Conservation (phyloP, 2,888 invertebrate genomes). For the Acronicta aceris region DNA sequence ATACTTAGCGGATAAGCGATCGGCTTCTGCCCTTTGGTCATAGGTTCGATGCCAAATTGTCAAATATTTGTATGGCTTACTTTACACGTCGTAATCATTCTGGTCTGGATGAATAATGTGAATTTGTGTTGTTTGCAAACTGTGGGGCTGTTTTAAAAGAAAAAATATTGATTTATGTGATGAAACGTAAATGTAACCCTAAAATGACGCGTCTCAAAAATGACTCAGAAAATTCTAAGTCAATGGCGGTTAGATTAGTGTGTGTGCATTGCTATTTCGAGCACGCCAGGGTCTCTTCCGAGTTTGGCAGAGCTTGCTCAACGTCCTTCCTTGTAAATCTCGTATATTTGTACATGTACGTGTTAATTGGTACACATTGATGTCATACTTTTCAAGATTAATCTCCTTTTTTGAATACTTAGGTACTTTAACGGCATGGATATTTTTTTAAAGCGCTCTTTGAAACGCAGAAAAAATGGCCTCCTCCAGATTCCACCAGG, state of each 20-base stretch:
- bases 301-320: constrained; percentile 52
- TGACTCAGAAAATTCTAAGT: constrained; percentile 28
- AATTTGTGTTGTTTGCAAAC: too few relatives aligned
- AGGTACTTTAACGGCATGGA: not conserved
- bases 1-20: too few relatives aligned
- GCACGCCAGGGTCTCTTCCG: constrained; percentile 68
- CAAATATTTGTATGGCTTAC: too few relatives aligned
- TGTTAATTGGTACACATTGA: constrained; percentile 54
- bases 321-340: constrained; percentile 52
- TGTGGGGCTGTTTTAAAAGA: not conserved
- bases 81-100: too few relatives aligned
- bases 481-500: too few relatives aligned
- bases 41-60: too few relatives aligned
- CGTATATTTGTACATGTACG: constrained; percentile 42
- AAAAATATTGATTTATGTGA: not conserved
- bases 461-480: too few relatives aligned
- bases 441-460: too few relatives aligned
- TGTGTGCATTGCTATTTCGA: constrained; percentile 60
- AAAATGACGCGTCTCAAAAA: constrained; percentile 16
- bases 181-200: constrained; percentile 1
- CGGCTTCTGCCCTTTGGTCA: too few relatives aligned
- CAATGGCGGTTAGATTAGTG: constrained; percentile 52
- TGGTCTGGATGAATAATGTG: too few relatives aligned
- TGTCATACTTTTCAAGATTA: constrained; percentile 33
- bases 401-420: constrained; percentile 1